Evolutionary conservation across 2,113 vertebrate genomes (phyloP).

Genomic region (Potamarius usumacintae): DNA sequence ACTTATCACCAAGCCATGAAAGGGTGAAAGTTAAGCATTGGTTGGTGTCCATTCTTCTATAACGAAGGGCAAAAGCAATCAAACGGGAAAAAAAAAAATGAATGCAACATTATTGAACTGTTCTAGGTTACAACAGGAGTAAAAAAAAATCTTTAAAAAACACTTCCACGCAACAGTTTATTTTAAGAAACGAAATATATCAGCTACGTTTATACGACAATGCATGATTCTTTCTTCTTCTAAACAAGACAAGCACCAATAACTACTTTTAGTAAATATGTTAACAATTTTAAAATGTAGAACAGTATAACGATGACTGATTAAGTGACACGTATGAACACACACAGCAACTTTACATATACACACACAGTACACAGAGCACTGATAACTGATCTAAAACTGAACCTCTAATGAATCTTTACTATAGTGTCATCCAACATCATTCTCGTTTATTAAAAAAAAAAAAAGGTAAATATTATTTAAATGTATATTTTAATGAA

Average conservation of each 20-base stretch:
- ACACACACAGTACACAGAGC: neutral
- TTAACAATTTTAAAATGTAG: neutral
- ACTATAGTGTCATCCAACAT: neutral
- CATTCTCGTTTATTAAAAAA: neutral
- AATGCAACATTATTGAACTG: neutral
- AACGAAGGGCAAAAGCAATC: neutral
- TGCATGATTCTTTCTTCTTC: neutral
- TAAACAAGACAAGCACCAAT: neutral
- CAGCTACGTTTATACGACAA: neutral
- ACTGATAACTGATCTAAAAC: neutral
- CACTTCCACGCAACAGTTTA: neutral
- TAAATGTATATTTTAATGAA: neutral
- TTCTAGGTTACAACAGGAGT: neutral
- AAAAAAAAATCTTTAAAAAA: neutral
- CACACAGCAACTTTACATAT: neutral
- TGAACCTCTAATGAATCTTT: neutral
- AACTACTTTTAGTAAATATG: neutral
- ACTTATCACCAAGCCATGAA: neutral
- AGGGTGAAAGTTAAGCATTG: too few relatives aligned
- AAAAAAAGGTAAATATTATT: neutral
- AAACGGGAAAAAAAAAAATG: neutral
- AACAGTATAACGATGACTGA: neutral
- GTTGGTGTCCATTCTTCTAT: too few relatives aligned
- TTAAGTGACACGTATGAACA: neutral
- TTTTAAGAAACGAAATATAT: neutral